Evolutionary conservation across 2,888 invertebrate species (phyloP), one percentile per base, ranked within the genome.

Genomic region (Ophraella communa): DNA sequence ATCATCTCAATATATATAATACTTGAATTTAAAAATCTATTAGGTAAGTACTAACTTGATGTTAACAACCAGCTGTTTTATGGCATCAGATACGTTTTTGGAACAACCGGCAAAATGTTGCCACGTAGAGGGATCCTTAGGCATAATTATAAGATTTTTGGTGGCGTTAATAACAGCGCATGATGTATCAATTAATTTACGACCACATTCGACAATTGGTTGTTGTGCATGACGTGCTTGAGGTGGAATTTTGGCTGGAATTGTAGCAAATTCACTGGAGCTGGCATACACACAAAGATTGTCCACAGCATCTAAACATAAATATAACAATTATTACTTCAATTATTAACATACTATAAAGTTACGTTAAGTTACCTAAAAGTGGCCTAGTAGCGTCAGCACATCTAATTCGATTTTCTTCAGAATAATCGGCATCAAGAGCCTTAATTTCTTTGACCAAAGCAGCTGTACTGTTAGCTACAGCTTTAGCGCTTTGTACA

Each of bases 401-500:
- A 75, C 94, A 93, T 14, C 89, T 87, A 8, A 87, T 85, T 0
- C 92, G 86, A 78, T 92, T 93, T 24, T 86, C 86, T 72, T 92
- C 91, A 11, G 90, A 91, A 74, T 94, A 95, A 76, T 95, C 92
- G 27, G 89, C 87, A 81, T 98, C 97, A 30, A 92, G 81, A 0
- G 89, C 91, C 84, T 98, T 98, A 76, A 98, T 97, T 80, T 96
- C 94, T 81, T 94, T 95, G 18, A 99, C 98, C 18, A 99, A 87
- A 69, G 90, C 89, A 0, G 97, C 94, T 0, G 99, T 99, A 17
- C 94, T 94, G 82, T 95, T 95, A 54, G 98, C 98, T 1, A 99
- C 96, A 77, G 98, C 96, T 81, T 97, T 96, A 59, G 98, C 98
- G 70, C 95, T 93, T 80, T 98, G 96, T 59, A 99, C 97, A 82